A percentile compares a stretch with the other conserved stretches of the same genome.
These are phyloP conservation scores for Odontocerum albicorne DNA, from an alignment of 2,888 invertebrate genomes.

Conservation along the genomic window DNA sequence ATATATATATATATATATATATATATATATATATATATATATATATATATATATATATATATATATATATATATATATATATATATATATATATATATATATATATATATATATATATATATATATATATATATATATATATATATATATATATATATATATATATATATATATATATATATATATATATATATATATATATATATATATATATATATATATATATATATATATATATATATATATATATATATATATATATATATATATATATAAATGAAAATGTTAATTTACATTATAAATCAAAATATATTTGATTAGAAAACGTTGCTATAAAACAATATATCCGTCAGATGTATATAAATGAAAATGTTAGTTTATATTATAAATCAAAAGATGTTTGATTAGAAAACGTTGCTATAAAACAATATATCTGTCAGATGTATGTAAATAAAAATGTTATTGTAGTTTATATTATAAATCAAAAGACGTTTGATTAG, in stretches of 20 bases:
- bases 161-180: conserved; percentile 7
- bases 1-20: neutral
- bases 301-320: no score
- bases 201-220: conserved; percentile 7
- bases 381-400: no score
- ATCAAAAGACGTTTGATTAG: no score
- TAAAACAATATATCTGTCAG: no score
- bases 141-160: conserved; percentile 7
- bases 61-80: conserved; percentile 5
- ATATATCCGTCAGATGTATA: no score
- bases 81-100: conserved; percentile 7
- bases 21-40: neutral
- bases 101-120: conserved; percentile 7
- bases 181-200: conserved; percentile 7
- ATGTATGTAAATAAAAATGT: conserved; percentile 1
- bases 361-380: conserved; percentile 1
- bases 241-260: conserved; percentile 7
- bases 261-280: conserved; percentile 6
- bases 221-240: conserved; percentile 7
- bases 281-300: no score
- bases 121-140: conserved; percentile 7
- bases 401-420: no score
- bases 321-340: no score
- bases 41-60: neutral
- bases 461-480: no score